Base-by-base conservation (phyloP, 2,797 vertebrate genomes). In the Anableps anableps region DNA sequence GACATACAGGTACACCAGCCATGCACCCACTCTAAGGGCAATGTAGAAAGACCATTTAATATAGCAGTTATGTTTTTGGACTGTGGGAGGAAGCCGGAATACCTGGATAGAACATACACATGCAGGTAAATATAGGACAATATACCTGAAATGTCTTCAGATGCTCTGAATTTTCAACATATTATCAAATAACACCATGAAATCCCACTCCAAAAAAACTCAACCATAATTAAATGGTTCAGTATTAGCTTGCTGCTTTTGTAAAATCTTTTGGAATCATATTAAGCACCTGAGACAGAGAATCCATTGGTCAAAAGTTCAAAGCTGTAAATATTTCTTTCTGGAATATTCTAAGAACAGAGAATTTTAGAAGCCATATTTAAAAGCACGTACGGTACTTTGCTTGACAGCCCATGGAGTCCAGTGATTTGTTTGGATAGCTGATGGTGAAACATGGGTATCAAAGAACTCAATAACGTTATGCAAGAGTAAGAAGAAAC, bases 381-480 rank as follows among this genome's bases (percentile, higher is more conserved):
- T 41, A 68, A 68, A 68, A 41, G 64, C 36, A 68, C 10, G 3
- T n/a, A 26, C 1, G 21, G 66, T 70, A 41, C 38, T 77, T 77
- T 41, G 36, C 38, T 21, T 77, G 34, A 41, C 48, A 74, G 34
- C 36, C 47, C 2, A 43, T 34, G 36, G 71, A 68, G 43, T 78
- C 76, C 6, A 64, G 14, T 36, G 62, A 82, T 75, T 31, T 80
- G 36, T 45, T 50, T 51, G 23, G 70, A 80, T 70, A 70, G 38
- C 68, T 71, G 41, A 4, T 45, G 43, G 41, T 43, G 68, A 26
- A 72, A 50, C 45, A 77, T 47, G 74, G 77, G 58, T 51, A 72
- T 78, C 21, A 74, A 76, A 80, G 81, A 74, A 90, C 74, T 81
- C 75, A 26, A 10, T 86, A 83, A 83, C 78, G 64, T 85, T 81